Base-by-base conservation (phyloP, 2,113 vertebrate genomes). In the rat (Rattus norvegicus) region DNA sequence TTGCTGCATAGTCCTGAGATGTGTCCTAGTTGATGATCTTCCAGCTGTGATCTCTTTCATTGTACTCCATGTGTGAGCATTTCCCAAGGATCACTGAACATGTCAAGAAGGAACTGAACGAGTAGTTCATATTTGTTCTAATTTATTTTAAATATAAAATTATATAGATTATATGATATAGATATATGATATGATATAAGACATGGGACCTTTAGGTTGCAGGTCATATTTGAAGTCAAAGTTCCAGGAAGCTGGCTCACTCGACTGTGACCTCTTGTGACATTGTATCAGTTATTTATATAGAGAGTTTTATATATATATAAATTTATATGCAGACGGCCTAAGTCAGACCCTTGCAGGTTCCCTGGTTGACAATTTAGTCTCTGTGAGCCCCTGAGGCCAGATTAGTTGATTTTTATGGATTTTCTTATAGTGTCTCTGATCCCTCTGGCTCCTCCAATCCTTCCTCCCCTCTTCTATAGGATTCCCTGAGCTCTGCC, bases 101-200 rank as follows among this genome's bases (percentile, higher is more conserved):
- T 80, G 72, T 95, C 33, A 93, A 93, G 39, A 86, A 88, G 43
- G 94, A 20, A 69, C 83, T 80, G 72, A 77, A 13, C 93, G n/a
- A 43, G 67, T 77, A 65, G 30, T 92, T 95, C 63, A 87, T 1
- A 93, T n/a, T 93, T 84, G 4, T 83, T 93, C 76, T 89, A 43
- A 85, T 94, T 88, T 95, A 95, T 95, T 95, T 96, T 92, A 93
- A 96, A 88, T 65, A 95, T 24, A 80, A 76, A 36, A 89, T 92
- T 11, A 90, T 87, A 17, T 39, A 11, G 7, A 43, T 3, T 43
- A 43, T 43, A 43, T 43, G 43, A 43, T 43, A 43, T 43, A 43
- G 43, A 43, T 43, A 43, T 43, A 43, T 43, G 43, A 43, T 43
- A 43, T 43, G 43, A 43, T 43, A 43, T 93, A 28, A 26, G 88